Evolutionary conservation across 2,888 invertebrate species (phyloP).

Genomic region (Netelia fuscicornis): DNA sequence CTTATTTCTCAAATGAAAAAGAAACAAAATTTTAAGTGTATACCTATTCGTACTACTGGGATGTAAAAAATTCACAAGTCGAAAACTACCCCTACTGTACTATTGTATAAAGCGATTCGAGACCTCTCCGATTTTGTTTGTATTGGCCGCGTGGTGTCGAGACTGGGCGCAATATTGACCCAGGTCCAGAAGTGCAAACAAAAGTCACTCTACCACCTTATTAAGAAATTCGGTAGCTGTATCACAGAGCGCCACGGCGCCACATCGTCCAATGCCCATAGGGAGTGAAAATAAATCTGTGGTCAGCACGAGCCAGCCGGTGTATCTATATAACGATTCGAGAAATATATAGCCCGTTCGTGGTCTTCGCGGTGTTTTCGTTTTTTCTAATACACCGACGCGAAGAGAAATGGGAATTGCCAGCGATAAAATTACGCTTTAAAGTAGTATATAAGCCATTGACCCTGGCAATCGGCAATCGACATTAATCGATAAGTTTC

Average conservation of each 20-base stretch:
- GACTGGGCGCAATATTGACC: slow-evolving; percentile 69
- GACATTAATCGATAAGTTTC: background rate
- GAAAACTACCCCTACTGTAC: background rate
- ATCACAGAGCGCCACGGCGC: slow-evolving; percentile 45
- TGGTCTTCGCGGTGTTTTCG: slow-evolving; percentile 53
- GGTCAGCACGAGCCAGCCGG: slow-evolving; percentile 55
- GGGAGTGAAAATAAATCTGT: slow-evolving; percentile 71
- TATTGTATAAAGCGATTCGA: slow-evolving; percentile 44
- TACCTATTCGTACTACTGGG: no score
- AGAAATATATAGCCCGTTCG: slow-evolving; percentile 59
- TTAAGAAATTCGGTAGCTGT: slow-evolving; percentile 72
- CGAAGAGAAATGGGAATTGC: slow-evolving; percentile 49
- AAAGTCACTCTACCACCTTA: slow-evolving; percentile 70
- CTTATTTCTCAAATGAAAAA: no score
- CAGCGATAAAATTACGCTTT: slow-evolving; percentile 46
- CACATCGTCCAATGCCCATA: slow-evolving; percentile 42
- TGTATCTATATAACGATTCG: slow-evolving; percentile 26
- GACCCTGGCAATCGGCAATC: slow-evolving; percentile 2
- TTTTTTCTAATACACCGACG: slow-evolving; percentile 38
- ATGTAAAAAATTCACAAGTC: no score
- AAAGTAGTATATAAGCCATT: slow-evolving; percentile 9
- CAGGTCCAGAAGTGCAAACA: slow-evolving; percentile 70
- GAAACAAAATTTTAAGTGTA: no score
- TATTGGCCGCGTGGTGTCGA: slow-evolving; percentile 41
- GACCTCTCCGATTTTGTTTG: slow-evolving; percentile 35